Evolutionary conservation across 2,113 vertebrate species (phyloP).

Genomic region (Mesocricetus auratus): DNA sequence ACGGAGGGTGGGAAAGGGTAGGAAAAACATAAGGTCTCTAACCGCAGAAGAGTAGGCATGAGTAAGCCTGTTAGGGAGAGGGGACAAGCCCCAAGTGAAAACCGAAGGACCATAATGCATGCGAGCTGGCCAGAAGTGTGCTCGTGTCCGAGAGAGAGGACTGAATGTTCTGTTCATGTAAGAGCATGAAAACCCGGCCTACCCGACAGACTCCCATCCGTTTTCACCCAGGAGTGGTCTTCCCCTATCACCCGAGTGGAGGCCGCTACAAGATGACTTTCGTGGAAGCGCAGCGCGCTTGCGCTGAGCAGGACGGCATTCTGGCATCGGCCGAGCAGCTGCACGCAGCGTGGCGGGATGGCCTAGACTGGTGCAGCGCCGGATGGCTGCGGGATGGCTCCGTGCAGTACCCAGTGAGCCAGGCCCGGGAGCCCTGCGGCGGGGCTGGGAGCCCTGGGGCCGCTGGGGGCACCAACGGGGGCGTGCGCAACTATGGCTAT

Average conservation of each 20-base stretch:
- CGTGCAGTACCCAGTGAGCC: slow-evolving; percentile 95
- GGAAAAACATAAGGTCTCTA: neutral
- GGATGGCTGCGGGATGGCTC: slow-evolving; percentile 97
- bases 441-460: slow-evolving; percentile 90
- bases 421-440: slow-evolving; percentile 93
- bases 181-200: neutral
- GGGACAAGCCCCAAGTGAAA: neutral
- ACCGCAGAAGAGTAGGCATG: neutral
- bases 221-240: slow-evolving; percentile 92
- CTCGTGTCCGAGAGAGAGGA: neutral
- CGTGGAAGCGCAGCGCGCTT: slow-evolving; percentile 91
- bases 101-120: neutral
- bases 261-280: slow-evolving; percentile 96
- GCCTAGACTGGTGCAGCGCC: slow-evolving; percentile 97
- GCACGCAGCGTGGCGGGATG: slow-evolving; percentile 95
- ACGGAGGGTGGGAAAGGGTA: neutral
- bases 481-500: slow-evolving; percentile 95
- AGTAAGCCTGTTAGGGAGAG: neutral
- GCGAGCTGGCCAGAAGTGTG: neutral
- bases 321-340: slow-evolving; percentile 95
- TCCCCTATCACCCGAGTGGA: slow-evolving; percentile 94
- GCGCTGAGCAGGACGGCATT: slow-evolving; percentile 94
- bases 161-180: neutral
- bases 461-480: slow-evolving; percentile 86
- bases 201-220: neutral